Conservation (phyloP, 2,113 vertebrate species). For the Laticauda colubrina region DNA sequence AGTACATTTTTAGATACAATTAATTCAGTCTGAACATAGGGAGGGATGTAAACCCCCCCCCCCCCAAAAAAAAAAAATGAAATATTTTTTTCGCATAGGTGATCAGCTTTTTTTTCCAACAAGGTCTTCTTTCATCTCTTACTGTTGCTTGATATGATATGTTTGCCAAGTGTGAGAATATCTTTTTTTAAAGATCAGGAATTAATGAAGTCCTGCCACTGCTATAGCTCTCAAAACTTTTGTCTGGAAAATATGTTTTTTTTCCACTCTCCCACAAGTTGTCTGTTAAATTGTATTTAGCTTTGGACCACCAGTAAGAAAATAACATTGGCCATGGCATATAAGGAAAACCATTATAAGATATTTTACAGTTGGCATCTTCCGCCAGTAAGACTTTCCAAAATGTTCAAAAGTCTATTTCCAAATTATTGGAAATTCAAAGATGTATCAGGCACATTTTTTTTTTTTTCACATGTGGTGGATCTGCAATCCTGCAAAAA, state of each 20-base stretch:
- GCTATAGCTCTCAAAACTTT: constrained; percentile 29
- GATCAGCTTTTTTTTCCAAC: neutral
- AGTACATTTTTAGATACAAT: neutral
- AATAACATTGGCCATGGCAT: too few species aligned
- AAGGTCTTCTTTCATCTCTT: neutral
- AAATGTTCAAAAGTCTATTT: too few species aligned
- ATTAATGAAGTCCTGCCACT: neutral
- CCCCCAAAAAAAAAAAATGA: too few species aligned
- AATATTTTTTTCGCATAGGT: too few species aligned
- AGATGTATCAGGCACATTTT: too few species aligned
- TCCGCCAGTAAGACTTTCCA: too few species aligned
- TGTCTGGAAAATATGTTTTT: constrained; percentile 51
- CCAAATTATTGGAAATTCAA: too few species aligned
- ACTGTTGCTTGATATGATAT: neutral
- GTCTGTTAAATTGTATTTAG: constrained; percentile 52
- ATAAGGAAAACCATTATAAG: too few species aligned
- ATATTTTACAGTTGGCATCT: too few species aligned
- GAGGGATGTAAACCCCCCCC: neutral
- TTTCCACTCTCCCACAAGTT: constrained; percentile 26
- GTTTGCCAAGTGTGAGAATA: neutral
- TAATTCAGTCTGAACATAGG: neutral
- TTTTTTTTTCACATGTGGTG: too few species aligned
- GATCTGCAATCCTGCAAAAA: too few species aligned
- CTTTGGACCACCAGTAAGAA: too few species aligned
- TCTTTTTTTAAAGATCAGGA: neutral